Evolutionary conservation across 92 coral and sea anemone species (phyloP).

Genomic region (Heliopora coerulea): DNA sequence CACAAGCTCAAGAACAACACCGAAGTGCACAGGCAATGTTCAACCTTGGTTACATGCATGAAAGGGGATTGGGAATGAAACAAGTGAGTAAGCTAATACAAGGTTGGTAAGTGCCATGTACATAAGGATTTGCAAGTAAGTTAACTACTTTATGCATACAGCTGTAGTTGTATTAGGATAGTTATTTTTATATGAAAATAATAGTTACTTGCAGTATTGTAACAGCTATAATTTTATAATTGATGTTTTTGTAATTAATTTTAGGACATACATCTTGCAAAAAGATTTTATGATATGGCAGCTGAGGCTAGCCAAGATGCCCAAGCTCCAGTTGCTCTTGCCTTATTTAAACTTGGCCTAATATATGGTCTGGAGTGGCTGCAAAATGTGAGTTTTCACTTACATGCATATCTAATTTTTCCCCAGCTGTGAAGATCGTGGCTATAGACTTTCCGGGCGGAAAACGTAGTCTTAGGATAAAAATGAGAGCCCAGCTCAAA

Average conservation of each 20-base stretch:
- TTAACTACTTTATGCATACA: no score
- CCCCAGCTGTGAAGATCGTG: no score
- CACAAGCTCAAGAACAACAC: constrained; percentile 88
- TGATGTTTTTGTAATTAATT: no score
- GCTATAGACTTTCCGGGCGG: no score
- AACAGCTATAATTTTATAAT: no score
- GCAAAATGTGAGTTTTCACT: constrained; percentile 60
- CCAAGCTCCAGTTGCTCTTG: constrained; percentile 90
- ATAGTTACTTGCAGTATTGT: no score
- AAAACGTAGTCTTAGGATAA: no score
- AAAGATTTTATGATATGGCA: constrained; percentile 97
- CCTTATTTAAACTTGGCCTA: constrained; percentile 81
- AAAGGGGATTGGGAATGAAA: constrained; percentile 98
- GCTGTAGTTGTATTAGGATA: no score
- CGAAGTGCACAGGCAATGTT: constrained; percentile 98
- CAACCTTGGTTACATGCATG: constrained; percentile 98
- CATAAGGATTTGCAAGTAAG: no score
- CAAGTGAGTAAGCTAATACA: constrained; percentile 66
- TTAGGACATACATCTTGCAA: constrained; percentile 93
- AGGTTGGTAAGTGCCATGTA: no score
- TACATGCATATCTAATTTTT: background rate
- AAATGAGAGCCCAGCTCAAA: no score
- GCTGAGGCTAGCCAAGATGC: constrained; percentile 97
- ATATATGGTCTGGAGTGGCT: constrained; percentile 88
- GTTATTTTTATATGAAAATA: no score